Percentiles rank a stretch among this genome's conserved stretches.
Evolutionary conservation across 2,888 invertebrate genomes (phyloP).

Genomic region (Mesoligia furuncula): DNA sequence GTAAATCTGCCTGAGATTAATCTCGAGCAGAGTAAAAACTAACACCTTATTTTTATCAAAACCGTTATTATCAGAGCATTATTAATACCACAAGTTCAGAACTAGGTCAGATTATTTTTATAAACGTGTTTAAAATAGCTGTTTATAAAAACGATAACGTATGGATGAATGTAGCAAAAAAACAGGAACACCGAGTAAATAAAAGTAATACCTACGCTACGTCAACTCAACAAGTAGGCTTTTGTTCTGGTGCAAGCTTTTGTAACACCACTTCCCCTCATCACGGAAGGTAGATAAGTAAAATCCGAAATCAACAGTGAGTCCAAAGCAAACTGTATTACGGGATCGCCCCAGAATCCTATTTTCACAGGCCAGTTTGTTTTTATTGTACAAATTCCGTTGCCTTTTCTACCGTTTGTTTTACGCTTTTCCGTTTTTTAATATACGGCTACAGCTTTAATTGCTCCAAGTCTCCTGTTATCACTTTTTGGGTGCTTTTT

Average conservation of each 20-base stretch:
- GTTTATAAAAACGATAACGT: constrained; percentile 1
- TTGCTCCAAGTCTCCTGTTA: constrained; percentile 63
- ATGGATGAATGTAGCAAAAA: constrained; percentile 27
- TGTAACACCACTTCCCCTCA: constrained; percentile 49
- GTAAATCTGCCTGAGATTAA: not conserved
- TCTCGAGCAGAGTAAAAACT: not conserved
- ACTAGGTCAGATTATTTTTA: not conserved
- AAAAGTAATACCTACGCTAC: constrained; percentile 20
- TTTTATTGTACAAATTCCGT: constrained; percentile 70
- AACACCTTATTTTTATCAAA: not conserved
- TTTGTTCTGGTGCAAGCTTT: constrained; percentile 49
- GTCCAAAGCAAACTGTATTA: constrained; percentile 67
- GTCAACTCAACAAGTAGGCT: constrained; percentile 53
- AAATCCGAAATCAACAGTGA: constrained; percentile 68
- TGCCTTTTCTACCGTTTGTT: constrained; percentile 63
- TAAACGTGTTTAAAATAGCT: not conserved
- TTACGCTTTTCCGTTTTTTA: constrained; percentile 64
- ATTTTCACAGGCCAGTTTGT: constrained; percentile 69
- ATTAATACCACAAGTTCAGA: not conserved
- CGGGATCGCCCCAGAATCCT: constrained; percentile 64
- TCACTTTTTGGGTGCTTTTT: constrained; percentile 49
- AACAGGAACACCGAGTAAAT: constrained; percentile 15
- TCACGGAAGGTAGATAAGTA: constrained; percentile 63
- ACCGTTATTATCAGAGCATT: not conserved
- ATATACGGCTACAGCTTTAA: constrained; percentile 63